Evolutionary conservation across 2,797 vertebrate species (phyloP), one percentile per base, ranked within the genome.

Genomic region (Synaphobranchus kaupii): DNA sequence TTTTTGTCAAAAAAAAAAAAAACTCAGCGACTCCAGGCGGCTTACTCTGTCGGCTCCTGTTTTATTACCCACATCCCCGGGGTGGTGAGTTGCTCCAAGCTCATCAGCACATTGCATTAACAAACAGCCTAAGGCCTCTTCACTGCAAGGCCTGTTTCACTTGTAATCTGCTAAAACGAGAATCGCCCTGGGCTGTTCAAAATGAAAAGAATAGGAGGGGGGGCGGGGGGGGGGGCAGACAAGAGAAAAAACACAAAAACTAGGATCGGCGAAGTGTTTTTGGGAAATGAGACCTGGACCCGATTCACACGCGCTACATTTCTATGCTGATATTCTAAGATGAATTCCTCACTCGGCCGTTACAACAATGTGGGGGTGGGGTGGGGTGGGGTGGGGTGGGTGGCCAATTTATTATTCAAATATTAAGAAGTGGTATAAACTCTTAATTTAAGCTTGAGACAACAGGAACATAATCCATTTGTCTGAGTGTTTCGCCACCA

Each of bases 71-170:
- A 92, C 94, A 90, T 94, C 94, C 94, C 92, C 87, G 86, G 50
- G 93, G 93, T 90, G 89, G 85, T 92, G 91, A 93, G 90, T 93
- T 91, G 93, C 95, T 95, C 83, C 88, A 89, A 95, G 95, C 93
- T 89, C 94, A 91, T 91, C 88, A 93, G 90, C 87, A 89, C 88
- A 92, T 94, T 92, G 90, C 90, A 93, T 93, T 93, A 95, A 95
- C 93, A 93, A 95, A 94, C 93, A 95, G 93, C 95, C 93, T 90
- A 87, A 89, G 94, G 94, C 92, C 89, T 92, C 85, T 84, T 93
- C 90, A 88, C 90, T 90, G 88, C 88, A 87, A 88, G 89, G 82
- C 84, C 93, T 93, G 90, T 92, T 88, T 89, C 90, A 87, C 88
- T 90, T 20, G 17, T 84, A 39, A 84, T 84, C 84, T 84, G 84